Conservation (phyloP, 2,888 invertebrate genomes). For the Diarsia dahlii region DNA sequence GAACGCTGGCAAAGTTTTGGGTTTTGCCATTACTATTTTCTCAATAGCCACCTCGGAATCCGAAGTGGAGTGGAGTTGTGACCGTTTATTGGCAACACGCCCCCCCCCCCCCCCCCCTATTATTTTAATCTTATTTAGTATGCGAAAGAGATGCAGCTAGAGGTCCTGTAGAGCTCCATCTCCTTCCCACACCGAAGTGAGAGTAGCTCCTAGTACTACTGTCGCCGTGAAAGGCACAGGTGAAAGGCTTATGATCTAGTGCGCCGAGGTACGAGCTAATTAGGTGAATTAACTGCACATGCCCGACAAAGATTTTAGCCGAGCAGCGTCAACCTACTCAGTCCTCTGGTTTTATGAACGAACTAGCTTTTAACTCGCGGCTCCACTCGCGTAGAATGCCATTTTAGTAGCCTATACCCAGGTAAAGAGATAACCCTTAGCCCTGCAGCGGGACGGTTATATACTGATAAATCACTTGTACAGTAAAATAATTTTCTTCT, state of each 20-base stretch:
- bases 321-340: conserved; percentile 22
- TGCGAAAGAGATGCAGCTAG: neutral
- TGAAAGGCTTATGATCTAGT: conserved; percentile 43
- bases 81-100: neutral
- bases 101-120: no score
- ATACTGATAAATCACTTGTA: neutral
- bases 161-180: neutral
- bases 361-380: neutral
- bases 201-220: neutral
- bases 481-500: no score
- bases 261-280: conserved; percentile 33
- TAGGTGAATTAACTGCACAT: conserved; percentile 49
- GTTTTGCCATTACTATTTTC: neutral
- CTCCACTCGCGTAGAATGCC: neutral
- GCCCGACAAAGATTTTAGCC: conserved; percentile 51
- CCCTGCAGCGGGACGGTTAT: neutral
- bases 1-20: neutral
- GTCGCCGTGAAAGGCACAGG: conserved; percentile 31
- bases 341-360: conserved; percentile 14
- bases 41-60: neutral
- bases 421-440: neutral
- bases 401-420: neutral
- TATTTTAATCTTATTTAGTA: neutral
- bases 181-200: neutral
- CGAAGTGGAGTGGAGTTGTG: neutral